These are phyloP conservation scores for Corythaixoides concolor DNA, from an alignment of 2,113 vertebrate species.

Conservation along the genomic window DNA sequence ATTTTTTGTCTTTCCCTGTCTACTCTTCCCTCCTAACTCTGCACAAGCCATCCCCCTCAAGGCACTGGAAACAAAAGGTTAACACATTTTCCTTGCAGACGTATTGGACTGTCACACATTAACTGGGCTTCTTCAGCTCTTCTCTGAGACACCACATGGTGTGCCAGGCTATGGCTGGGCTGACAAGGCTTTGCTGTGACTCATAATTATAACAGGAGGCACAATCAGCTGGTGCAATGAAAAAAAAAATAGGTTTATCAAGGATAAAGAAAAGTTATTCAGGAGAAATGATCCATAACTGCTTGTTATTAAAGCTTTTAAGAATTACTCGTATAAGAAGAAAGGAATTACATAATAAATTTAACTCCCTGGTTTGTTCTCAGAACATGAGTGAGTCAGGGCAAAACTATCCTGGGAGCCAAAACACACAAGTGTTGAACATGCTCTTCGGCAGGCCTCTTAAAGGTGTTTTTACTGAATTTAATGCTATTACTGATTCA, in stretches of 20 bases:
- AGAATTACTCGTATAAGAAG: conserved; percentile 5
- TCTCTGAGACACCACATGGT: not conserved
- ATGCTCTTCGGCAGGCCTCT: not conserved
- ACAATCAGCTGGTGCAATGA: conserved; percentile 10
- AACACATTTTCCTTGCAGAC: not conserved
- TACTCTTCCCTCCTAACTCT: not conserved
- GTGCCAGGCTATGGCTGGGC: not conserved
- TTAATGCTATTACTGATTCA: not conserved
- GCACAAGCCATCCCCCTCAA: not conserved
- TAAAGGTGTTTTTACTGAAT: not conserved
- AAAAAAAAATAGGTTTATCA: conserved; percentile 38
- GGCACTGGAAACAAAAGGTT: not conserved
- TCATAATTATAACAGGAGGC: conserved; percentile 5
- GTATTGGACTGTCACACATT: not conserved
- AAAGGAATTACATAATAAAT: conserved; percentile 21
- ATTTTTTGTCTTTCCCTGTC: not conserved
- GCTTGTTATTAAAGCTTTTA: conserved; percentile 12
- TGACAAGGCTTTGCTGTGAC: not conserved
- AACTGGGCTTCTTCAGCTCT: not conserved
- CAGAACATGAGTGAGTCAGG: not conserved
- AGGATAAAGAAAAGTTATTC: conserved; percentile 42
- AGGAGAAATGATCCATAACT: conserved; percentile 17
- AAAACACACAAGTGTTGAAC: not conserved
- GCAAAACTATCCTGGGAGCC: not conserved
- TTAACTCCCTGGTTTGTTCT: not conserved